Evolutionary conservation across 2,113 vertebrate species (phyloP), one percentile per base, ranked within the genome.

Genomic region (Illadopsis cleaveri): DNA sequence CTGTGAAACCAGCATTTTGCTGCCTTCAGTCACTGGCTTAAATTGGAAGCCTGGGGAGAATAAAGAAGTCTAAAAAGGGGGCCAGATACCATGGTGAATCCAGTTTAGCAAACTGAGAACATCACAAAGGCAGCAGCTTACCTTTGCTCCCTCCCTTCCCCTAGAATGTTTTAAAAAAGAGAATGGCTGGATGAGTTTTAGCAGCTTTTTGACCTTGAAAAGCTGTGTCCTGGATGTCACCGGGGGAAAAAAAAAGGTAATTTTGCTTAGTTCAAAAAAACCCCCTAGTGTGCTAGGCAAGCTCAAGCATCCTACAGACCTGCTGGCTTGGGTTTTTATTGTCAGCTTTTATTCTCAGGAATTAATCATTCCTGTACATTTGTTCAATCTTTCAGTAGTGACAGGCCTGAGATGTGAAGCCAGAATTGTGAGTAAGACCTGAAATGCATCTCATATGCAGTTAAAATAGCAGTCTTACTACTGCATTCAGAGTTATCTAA

Each of bases 21-120:
- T 90, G 80, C 54, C 51, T 95, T 94, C 64, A 64, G 76, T 86
- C 64, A 79, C 68, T 57, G n/a, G 30, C 20, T 73, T 82, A 68
- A 94, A 93, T 71, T 79, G 51, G 81, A 95, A 94, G 45, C 45
- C 56, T 37, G 16, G 50, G 20, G 92, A 70, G 76, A 82, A 97
- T 82, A 80, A 79, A 95, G 75, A 86, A 71, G 28, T 45, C 47
- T 86, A 82, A 86, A 85, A 82, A 79, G 27, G 54, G 25, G 35
- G 23, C 27, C 25, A 81, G 45, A 56, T 85, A 92, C 16, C 78
- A 81, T n/a, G 12, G 48, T 4, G 12, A 91, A 60, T 51, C 28
- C 54, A 57, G 68, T 58, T 87, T 56, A 94, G 78, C 65, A 90
- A 73, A 94, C 40, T 64, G 62, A 80, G 92, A 90, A 73, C 13